These are phyloP conservation scores for Actinostola sp. DNA, from an alignment of 92 coral and sea anemone species.

Conservation along the genomic window DNA sequence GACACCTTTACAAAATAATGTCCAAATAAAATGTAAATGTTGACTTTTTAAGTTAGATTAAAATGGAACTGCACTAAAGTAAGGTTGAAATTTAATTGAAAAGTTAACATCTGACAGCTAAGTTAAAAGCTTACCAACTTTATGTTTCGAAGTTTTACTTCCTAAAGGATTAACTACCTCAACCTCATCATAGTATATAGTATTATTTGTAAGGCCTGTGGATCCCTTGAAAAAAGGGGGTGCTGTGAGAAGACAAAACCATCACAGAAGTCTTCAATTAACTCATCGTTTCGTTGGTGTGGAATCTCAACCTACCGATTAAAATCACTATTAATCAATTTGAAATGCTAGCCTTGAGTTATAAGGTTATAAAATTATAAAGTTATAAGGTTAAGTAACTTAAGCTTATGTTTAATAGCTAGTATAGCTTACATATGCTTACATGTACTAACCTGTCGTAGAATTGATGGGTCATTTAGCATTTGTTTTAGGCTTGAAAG, in stretches of 20 bases:
- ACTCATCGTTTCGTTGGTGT: not conserved
- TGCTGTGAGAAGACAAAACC: conserved; percentile 1
- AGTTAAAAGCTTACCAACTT: conserved; percentile 14
- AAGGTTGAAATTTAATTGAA: no score
- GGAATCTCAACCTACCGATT: not conserved
- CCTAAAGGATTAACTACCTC: conserved; percentile 13
- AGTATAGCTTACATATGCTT: no score
- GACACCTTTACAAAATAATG: no score
- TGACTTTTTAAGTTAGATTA: no score
- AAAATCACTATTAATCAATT: not conserved
- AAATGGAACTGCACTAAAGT: no score
- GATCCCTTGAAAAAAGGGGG: conserved; percentile 15
- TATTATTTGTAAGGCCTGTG: conserved; percentile 1
- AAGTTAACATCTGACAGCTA: no score
- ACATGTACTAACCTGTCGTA: not conserved
- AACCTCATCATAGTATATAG: conserved; percentile 16
- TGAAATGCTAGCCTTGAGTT: no score
- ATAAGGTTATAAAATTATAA: not conserved
- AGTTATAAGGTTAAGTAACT: no score
- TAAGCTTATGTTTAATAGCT: no score
- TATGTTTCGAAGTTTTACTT: conserved; percentile 3
- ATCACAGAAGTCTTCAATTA: not conserved
- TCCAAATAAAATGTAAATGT: no score
- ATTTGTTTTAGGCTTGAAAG: conserved; percentile 13
- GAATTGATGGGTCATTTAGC: conserved; percentile 22